Conservation (phyloP, 2,113 vertebrate genomes). For the Bettongia penicillata region DNA sequence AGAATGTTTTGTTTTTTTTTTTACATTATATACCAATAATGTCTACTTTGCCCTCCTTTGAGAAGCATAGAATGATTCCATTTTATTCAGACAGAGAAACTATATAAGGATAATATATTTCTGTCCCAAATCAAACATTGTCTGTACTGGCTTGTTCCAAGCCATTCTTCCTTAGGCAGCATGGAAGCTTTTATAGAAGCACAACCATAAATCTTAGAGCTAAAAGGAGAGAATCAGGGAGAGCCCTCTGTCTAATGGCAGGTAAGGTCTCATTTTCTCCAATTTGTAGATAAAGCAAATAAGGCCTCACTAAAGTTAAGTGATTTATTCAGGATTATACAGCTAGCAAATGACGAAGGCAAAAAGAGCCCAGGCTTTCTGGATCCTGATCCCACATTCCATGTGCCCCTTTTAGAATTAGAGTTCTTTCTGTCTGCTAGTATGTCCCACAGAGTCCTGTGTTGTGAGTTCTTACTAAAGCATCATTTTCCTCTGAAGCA, state of each 20-base stretch:
- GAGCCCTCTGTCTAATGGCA: neutral
- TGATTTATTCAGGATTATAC: slow-evolving; percentile 11
- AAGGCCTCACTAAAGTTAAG: slow-evolving; percentile 16
- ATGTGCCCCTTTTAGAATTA: slow-evolving; percentile 12
- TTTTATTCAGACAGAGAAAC: neutral
- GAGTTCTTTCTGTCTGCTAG: neutral
- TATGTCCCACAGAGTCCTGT: neutral
- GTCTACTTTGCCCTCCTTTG: neutral
- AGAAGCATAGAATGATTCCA: slow-evolving; percentile 21
- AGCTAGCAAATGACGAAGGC: neutral
- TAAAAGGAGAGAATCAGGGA: neutral
- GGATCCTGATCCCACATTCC: neutral
- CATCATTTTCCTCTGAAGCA: slow-evolving; percentile 2
- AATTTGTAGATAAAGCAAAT: slow-evolving; percentile 22
- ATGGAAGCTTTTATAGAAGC: slow-evolving; percentile 12
- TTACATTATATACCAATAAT: slow-evolving; percentile 7
- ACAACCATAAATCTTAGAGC: slow-evolving; percentile 31
- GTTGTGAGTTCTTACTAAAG: neutral
- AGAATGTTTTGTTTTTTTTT: neutral
- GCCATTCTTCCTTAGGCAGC: slow-evolving; percentile 30
- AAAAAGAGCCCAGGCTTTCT: slow-evolving; percentile 2
- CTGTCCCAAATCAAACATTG: neutral
- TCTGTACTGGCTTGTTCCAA: slow-evolving; percentile 10
- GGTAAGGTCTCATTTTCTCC: neutral
- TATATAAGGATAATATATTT: neutral